Conservation (phyloP, 1,140 invertebrate species). For the Eriosoma lanigerum region DNA sequence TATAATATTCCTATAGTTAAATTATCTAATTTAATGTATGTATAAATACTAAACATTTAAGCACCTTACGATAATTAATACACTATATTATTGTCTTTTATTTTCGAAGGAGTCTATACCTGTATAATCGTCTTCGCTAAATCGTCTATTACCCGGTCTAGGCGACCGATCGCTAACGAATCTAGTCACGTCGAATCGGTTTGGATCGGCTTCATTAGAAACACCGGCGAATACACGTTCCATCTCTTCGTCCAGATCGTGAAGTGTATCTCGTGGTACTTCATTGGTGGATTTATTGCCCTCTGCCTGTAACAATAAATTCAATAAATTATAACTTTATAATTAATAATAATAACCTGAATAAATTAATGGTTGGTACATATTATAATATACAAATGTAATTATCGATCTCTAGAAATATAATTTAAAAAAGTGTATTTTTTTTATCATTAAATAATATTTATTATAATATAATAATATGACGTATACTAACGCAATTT, state of each 20-base stretch:
- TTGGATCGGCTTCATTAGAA: constrained; percentile 57
- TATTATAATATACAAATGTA: too few species aligned
- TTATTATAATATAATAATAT: too few species aligned
- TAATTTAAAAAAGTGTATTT: too few species aligned
- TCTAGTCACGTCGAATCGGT: constrained; percentile 66
- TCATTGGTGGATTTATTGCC: constrained; percentile 52
- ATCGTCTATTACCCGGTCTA: constrained; percentile 52
- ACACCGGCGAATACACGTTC: constrained; percentile 72
- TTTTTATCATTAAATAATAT: too few species aligned
- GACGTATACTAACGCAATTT: too few species aligned
- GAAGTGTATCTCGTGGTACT: constrained; percentile 59
- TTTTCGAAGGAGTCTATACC: too few species aligned
- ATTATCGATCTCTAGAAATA: too few species aligned
- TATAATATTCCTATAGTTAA: too few species aligned
- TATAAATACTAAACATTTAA: too few species aligned
- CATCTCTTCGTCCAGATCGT: constrained; percentile 75
- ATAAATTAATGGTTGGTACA: background rate
- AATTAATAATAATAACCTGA: background rate
- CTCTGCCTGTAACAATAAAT: constrained; percentile 52
- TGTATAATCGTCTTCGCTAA: constrained; percentile 57
- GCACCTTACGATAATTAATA: too few species aligned
- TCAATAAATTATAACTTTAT: background rate
- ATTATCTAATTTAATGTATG: too few species aligned
- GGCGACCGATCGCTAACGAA: constrained; percentile 62
- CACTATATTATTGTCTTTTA: too few species aligned